Evolutionary conservation across 2,888 invertebrate genomes (phyloP), one percentile per base, ranked within the genome.

Genomic region (Diloba caeruleocephala): DNA sequence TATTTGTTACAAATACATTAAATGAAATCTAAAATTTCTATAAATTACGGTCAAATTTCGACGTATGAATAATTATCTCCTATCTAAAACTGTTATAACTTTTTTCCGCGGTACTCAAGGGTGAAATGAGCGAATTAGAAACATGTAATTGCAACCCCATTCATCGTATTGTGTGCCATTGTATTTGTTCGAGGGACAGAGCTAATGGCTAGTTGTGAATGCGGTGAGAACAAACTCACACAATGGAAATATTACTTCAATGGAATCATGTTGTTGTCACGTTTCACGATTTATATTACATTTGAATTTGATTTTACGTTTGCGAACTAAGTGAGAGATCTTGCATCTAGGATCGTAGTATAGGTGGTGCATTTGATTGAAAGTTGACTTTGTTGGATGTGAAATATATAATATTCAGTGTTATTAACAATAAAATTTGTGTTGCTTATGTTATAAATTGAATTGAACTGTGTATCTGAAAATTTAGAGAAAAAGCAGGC

Each of bases 261-360:
- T 77, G 53, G 64, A 62, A 44, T 48, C 58, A 52, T 68, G 70
- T 70, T 76, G 66, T 68, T 68, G 77, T 68, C 81, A 77, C 77
- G 75, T 66, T 71, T 33, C 13, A 33, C 51, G 75, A 72, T 71
- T 84, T 65, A 48, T 66, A 73, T 84, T 84, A 79, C 79, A 72
- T 74, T 78, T 79, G 77, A 80, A 82, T 82, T 79, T 64, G 63
- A 43, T 41, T 13, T 10, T 19, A 10, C 6, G 2, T 33, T 34
- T n/a, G 36, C 19, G 25, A 28, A 19, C 1, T 10, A 17, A 2
- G 10, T 21, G 6, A 2, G 3, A n/a, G n/a, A n/a, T n/a, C n/a
- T n/a, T n/a, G n/a, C n/a, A n/a, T n/a, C n/a, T n/a, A n/a, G n/a
- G n/a, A n/a, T n/a, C n/a, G n/a, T n/a, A n/a, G n/a, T n/a, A n/a